Percentiles rank a stretch among this genome's conserved stretches.
These are phyloP conservation scores for Calameuta filiformis DNA, from an alignment of 2,888 invertebrate genomes.

Conservation along the genomic window DNA sequence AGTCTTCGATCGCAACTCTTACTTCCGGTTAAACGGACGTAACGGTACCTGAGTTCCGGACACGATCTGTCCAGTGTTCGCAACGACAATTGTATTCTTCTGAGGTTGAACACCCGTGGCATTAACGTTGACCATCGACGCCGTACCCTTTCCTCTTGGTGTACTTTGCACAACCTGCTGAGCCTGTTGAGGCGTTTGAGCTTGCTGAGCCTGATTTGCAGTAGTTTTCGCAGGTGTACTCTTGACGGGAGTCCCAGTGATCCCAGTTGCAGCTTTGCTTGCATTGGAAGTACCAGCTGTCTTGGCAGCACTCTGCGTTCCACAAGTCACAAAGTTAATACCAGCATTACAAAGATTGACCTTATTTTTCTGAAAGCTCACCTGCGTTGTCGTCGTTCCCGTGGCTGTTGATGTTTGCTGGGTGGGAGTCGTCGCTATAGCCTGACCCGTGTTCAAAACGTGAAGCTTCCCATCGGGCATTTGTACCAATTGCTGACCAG, in stretches of 20 bases:
- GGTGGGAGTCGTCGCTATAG: conserved; percentile 67
- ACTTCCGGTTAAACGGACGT: neutral
- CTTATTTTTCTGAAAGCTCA: conserved; percentile 18
- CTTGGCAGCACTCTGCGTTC: conserved; percentile 22
- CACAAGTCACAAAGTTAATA: neutral
- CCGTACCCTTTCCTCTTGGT: conserved; percentile 44
- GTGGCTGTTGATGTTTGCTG: conserved; percentile 28
- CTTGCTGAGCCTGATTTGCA: neutral
- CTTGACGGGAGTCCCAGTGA: conserved; percentile 3
- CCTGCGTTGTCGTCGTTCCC: conserved; percentile 31
- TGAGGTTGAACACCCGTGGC: conserved; percentile 41
- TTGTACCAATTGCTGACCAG: conserved; percentile 92
- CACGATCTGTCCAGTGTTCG: conserved; percentile 60
- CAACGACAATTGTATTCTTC: conserved; percentile 55
- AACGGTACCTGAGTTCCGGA: conserved; percentile 43
- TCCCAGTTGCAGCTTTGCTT: conserved; percentile 25
- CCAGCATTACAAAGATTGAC: conserved; percentile 1
- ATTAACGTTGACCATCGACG: conserved; percentile 34
- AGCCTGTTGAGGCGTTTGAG: conserved; percentile 36
- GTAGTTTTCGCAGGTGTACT: neutral
- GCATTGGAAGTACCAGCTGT: conserved; percentile 35
- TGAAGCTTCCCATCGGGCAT: conserved; percentile 95
- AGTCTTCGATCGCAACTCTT: neutral
- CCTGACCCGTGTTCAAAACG: conserved; percentile 77
- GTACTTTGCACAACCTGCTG: conserved; percentile 43